Evolutionary conservation across 2,113 vertebrate species (phyloP).

Genomic region (Serinus canaria): DNA sequence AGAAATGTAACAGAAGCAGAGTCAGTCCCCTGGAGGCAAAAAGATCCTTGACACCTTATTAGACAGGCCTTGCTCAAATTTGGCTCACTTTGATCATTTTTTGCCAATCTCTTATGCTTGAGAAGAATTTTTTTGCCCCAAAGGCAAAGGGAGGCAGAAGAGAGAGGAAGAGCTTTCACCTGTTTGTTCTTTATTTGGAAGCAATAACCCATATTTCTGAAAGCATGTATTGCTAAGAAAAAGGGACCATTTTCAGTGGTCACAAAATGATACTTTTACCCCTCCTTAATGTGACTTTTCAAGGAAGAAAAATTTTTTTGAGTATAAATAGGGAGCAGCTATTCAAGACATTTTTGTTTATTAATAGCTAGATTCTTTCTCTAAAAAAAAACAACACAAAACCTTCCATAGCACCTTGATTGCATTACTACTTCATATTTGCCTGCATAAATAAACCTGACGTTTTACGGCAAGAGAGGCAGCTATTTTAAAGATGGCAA

Average conservation of each 20-base stretch:
- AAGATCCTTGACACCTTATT: background rate
- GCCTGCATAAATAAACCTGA: conserved; percentile 70
- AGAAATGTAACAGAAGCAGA: background rate
- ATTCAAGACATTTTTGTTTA: conserved; percentile 40
- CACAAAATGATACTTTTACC: background rate
- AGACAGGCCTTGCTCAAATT: background rate
- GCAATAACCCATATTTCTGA: conserved; percentile 26
- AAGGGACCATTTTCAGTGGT: background rate
- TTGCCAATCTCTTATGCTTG: background rate
- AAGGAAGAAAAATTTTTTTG: background rate
- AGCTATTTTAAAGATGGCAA: conserved; percentile 81
- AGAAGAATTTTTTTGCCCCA: background rate
- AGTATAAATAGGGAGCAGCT: conserved; percentile 22
- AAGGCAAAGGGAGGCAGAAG: background rate
- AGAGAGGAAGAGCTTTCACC: conserved; percentile 12
- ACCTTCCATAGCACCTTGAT: conserved; percentile 28
- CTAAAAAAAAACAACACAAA: background rate
- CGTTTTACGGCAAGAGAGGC: conserved; percentile 64
- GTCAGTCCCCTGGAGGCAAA: background rate
- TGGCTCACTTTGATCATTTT: background rate
- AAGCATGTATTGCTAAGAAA: conserved; percentile 10
- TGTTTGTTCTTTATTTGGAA: conserved; percentile 31
- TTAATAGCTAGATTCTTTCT: conserved; percentile 52
- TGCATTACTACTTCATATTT: conserved; percentile 52
- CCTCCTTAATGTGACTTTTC: conserved; percentile 7